phyloP scores from a whole-genome alignment of 2,888 invertebrate species.

The Pseudolycoriella hygida region DNA sequence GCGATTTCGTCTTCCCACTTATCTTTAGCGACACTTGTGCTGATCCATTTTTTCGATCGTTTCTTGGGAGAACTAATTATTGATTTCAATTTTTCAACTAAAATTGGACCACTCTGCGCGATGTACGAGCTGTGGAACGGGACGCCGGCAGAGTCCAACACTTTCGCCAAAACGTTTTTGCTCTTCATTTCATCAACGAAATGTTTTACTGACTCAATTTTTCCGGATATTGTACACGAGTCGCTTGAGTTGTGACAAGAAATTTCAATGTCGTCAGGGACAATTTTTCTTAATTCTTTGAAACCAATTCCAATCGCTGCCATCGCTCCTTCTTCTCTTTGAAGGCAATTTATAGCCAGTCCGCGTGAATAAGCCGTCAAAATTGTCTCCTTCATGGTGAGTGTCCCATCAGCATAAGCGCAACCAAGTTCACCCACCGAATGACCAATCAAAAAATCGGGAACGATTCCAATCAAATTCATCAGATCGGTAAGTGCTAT shows the following conservation, averaged over 20 bases:
- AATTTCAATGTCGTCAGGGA: conserved; percentile 51
- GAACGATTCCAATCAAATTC: conserved; percentile 31
- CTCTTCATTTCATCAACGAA: conserved; percentile 43
- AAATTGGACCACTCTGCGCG: conserved; percentile 42
- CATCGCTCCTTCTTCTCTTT: conserved; percentile 54
- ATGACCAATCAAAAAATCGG: conserved; percentile 43
- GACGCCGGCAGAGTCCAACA: conserved; percentile 63
- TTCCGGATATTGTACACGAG: conserved; percentile 63
- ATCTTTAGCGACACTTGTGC: conserved; percentile 49
- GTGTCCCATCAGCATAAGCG: conserved; percentile 31
- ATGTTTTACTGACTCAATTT: conserved; percentile 39
- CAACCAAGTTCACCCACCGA: conserved; percentile 86
- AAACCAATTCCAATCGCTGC: conserved; percentile 56
- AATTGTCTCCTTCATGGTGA: conserved; percentile 66
- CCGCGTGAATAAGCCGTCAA: conserved; percentile 63
- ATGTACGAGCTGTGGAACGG: conserved; percentile 73
- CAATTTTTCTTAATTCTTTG: conserved; percentile 24
- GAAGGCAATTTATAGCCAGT: conserved; percentile 43
- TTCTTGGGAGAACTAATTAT: conserved; percentile 42
- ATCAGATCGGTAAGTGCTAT: conserved; percentile 35
- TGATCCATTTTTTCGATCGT: conserved; percentile 57
- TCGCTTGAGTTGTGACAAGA: conserved; percentile 57
- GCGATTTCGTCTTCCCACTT: conserved; percentile 47
- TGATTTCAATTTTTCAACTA: conserved; percentile 40
- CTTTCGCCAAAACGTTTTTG: conserved; percentile 53